Evolutionary conservation across 2,888 invertebrate species (phyloP), one percentile per base, ranked within the genome.

Genomic region (Siphlonurus alternatus): DNA sequence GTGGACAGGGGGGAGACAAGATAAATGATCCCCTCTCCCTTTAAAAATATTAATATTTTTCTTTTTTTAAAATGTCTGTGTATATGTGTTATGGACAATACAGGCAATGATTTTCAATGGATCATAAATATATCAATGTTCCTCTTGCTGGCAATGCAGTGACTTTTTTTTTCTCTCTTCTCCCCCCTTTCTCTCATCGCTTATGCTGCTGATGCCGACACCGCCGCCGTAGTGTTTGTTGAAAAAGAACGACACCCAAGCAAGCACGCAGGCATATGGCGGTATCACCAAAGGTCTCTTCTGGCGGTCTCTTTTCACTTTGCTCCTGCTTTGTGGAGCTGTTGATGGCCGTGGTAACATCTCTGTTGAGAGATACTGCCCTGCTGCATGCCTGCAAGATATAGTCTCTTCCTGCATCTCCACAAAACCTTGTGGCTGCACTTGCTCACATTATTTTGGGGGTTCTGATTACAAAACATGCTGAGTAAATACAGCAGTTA

Each of bases 31-130:
- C 38, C 38, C 38, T 38, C 15, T n/a, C n/a, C n/a, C n/a, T n/a
- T n/a, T n/a, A n/a, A n/a, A n/a, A n/a, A n/a, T n/a, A 10, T 38
- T 38, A 38, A 38, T 38, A 38, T 38, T 38, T 38, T 38, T 38
- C 38, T 38, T 38, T 38, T 38, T 15, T 38, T 38, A 38, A 10
- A 15, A 38, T 38, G 38, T 38, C n/a, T 38, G 38, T 38, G 38
- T 38, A 38, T 38, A 15, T 38, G 15, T 38, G 38, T 38, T 38
- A 38, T 61, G 53, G 61, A 64, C 64, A 64, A 64, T 64, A 64
- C 60, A 53, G 53, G 53, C 61, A 61, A 61, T 64, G 64, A 64
- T 64, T 64, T 64, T 64, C 61, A 64, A 64, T 64, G 64, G 64
- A 53, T 60, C 64, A 64, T 64, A 64, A 64, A 64, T 64, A 64